Base-by-base conservation (phyloP, 2,888 invertebrate genomes). In the Meteorus colon region DNA sequence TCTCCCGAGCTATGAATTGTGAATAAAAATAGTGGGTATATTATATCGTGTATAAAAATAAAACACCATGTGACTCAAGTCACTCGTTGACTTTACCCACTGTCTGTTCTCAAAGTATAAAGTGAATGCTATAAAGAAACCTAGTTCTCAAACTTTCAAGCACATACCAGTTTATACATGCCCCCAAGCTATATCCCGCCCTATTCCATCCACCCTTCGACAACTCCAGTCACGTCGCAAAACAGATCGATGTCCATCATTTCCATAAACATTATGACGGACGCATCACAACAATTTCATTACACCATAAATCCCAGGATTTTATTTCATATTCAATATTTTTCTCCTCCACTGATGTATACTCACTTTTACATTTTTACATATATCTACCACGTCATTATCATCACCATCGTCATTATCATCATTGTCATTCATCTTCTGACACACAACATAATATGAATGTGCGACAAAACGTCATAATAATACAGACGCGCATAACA, bases 261-360 rank as follows among this genome's bases (percentile, higher is more conserved):
- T 84, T 84, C 83, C 82, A 82, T 82, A 84, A 84, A 85, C 82
- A 84, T n/a, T 55, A 19, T 55, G 10, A 82, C 81, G 74, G 59
- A 48, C 2, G n/a, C 45, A 14, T 45, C 55, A 8, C 37, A 45
- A 55, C 31, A 62, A 62, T 31, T 12, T 29, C 55, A 65, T 41
- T 69, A 63, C 72, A 73, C 76, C 74, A 63, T 27, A 51, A 59
- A 67, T 12, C 8, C 8, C 29, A 60, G 8, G 41, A 24, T 60
- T 60, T 73, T 76, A 27, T 69, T 70, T 66, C 76, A 55, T 29
- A n/a, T 41, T 34, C 10, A 14, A n/a, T 41, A 62, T 41, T 72
- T 59, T 41, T n/a, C 19, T 31, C 34, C n/a, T 12, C 19, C 19
- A n/a, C 59, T 70, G 55, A 41, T 41, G 2, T 34, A 34, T 10